phyloP scores from a whole-genome alignment of 2,113 vertebrate genomes.

The Dasyurus viverrinus region DNA sequence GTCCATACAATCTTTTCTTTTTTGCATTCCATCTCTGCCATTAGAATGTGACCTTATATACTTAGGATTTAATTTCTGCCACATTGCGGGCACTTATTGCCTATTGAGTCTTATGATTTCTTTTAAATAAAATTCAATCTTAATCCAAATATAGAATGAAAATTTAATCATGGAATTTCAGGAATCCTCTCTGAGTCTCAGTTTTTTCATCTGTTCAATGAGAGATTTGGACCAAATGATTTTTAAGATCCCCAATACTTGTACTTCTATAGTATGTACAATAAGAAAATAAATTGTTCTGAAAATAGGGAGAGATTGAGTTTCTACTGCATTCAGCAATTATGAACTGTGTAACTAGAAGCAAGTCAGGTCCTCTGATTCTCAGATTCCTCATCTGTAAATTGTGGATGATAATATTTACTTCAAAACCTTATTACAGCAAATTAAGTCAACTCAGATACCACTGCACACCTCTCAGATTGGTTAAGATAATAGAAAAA shows the following conservation, averaged over 20 bases:
- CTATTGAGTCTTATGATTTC: neutral
- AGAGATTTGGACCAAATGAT: neutral
- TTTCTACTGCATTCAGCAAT: neutral
- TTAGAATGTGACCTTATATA: too few relatives aligned
- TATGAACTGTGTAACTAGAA: neutral
- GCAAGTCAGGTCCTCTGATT: neutral
- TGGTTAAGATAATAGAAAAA: too few relatives aligned
- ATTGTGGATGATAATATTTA: neutral
- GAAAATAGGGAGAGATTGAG: neutral
- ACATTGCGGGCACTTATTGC: neutral
- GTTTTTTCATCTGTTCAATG: neutral
- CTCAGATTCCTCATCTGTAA: neutral
- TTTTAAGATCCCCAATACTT: neutral
- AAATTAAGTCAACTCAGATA: too few relatives aligned
- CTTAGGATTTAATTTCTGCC: neutral
- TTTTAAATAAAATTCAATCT: neutral
- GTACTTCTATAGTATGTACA: neutral
- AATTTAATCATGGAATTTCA: neutral
- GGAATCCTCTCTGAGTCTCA: neutral
- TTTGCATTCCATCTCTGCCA: too few relatives aligned
- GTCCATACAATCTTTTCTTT: too few relatives aligned
- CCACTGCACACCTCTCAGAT: too few relatives aligned
- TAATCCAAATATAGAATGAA: neutral
- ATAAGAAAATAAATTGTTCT: neutral
- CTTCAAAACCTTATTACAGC: too few relatives aligned